phyloP scores from a whole-genome alignment of 2,888 invertebrate genomes.

The Terebella lapidaria region DNA sequence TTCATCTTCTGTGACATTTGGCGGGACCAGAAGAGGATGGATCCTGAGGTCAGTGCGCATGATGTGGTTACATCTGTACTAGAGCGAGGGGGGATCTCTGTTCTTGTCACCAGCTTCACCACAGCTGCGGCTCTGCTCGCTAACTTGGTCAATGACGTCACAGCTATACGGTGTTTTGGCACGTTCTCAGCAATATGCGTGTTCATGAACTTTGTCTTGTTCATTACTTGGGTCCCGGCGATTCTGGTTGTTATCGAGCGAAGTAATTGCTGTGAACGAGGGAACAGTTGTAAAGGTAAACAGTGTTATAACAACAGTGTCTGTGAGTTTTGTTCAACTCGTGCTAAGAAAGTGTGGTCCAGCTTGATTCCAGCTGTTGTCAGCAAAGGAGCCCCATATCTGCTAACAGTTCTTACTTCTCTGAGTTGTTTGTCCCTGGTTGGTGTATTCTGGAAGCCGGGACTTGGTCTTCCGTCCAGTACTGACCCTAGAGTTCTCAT shows the following conservation, averaged over 20 bases:
- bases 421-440: slow-evolving; percentile 21
- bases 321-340: no score
- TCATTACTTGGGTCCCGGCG: slow-evolving; percentile 88
- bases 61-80: slow-evolving; percentile 63
- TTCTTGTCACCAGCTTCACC: slow-evolving; percentile 89
- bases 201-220: slow-evolving; percentile 82
- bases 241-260: slow-evolving; percentile 73
- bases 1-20: slow-evolving; percentile 79
- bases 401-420: slow-evolving; percentile 38
- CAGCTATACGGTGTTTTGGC: slow-evolving; percentile 73
- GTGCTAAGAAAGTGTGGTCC: not conserved
- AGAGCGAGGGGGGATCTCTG: slow-evolving; percentile 81
- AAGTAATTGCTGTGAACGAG: slow-evolving; percentile 29
- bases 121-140: slow-evolving; percentile 92
- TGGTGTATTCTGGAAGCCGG: slow-evolving; percentile 21
- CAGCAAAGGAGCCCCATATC: slow-evolving; percentile 50
- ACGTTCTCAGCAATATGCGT: slow-evolving; percentile 87
- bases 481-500: no score
- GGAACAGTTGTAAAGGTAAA: no score
- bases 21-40: slow-evolving; percentile 59
- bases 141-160: slow-evolving; percentile 84
- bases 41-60: not conserved
- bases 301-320: no score
- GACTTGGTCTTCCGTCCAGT: slow-evolving; percentile 52
- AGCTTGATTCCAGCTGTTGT: not conserved